Evolutionary conservation across 2,113 vertebrate genomes (phyloP), one percentile per base, ranked within the genome.

Genomic region (Cololabis saira): DNA sequence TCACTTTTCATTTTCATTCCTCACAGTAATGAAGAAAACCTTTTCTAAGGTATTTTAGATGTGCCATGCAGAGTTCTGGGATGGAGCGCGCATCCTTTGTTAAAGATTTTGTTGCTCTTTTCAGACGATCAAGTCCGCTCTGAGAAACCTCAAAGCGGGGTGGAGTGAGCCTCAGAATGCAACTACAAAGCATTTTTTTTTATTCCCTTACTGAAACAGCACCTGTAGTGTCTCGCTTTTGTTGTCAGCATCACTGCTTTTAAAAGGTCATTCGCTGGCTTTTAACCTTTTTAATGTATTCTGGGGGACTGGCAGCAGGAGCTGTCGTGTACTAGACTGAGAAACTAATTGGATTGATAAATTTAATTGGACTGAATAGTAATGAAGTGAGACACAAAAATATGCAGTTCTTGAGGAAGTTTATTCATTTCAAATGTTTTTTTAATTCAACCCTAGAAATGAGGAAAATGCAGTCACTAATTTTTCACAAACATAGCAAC

Each of bases 201-300:
- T 17, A 8, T 41, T 13, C 16, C 1, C 11, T 8, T 1, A 22
- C 37, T 17, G 51, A 17, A 45, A 43, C 17, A 17, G 54, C 67
- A 66, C 67, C 61, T 78, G 82, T 63, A 40, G 54, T 69, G 24
- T 45, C 44, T 3, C 44, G 30, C 47, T 48, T 74, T 71, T 78
- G 74, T 58, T 74, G 48, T 74, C 67, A 47, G 56, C 12, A 12
- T 68, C 30, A 12, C 65, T 79, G 55, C 76, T 61, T 84, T 74
- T 56, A 63, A 41, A 73, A 59, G 82, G 57, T 7, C 48, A 15
- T n/a, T 18, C 16, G 1, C 53, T 27, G n/a, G 40, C 52, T 62
- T 61, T 52, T 5, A 58, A 52, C 41, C 1, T 57, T 53, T 63
- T 53, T 67, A 27, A 59, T 19, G 2, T 44, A 24, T 49, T 58